phyloP scores from a whole-genome alignment of 2,113 vertebrate species.

The Ciconia maguari region DNA sequence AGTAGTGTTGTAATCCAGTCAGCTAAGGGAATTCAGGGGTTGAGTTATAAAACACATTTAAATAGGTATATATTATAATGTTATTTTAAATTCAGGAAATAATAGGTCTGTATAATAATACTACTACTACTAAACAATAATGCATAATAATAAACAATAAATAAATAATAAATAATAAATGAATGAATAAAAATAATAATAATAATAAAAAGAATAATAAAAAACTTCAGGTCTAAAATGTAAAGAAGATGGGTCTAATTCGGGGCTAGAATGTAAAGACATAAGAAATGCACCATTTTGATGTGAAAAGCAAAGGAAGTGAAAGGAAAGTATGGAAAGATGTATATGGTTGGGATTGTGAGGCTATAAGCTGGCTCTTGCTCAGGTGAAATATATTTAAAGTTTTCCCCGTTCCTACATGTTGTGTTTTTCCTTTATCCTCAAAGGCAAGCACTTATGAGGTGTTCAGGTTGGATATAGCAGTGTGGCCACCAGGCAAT shows the following conservation, averaged over 20 bases:
- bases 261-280: neutral
- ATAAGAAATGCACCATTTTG: neutral
- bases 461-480: neutral
- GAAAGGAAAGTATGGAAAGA: neutral
- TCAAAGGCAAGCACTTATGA: neutral
- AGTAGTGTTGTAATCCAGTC: neutral
- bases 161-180: no score
- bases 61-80: neutral
- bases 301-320: neutral
- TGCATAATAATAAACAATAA: no score
- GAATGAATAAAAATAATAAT: no score
- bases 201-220: no score
- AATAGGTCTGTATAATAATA: neutral
- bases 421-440: neutral
- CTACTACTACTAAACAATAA: no score
- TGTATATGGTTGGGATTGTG: neutral
- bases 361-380: neutral
- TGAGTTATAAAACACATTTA: neutral
- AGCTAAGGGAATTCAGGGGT: neutral
- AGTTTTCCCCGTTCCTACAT: neutral
- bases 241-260: neutral
- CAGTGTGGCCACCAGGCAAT: neutral
- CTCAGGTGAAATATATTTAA: neutral
- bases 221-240: neutral
- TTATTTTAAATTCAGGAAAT: neutral